Evolutionary conservation across 1,140 invertebrate species (phyloP).

Genomic region (Calephelis nemesis): DNA sequence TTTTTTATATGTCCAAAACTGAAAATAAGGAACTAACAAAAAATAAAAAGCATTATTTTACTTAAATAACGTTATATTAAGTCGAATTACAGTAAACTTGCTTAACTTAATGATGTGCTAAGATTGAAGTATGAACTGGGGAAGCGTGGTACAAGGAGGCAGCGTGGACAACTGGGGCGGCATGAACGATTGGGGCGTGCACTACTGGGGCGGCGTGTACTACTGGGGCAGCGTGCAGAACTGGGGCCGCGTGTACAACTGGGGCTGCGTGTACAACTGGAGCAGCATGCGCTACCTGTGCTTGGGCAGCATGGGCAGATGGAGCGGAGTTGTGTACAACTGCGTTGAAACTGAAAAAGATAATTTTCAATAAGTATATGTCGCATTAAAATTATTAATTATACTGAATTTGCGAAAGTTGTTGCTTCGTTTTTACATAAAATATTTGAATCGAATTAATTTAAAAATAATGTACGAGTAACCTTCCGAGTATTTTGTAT

Average conservation of each 20-base stretch:
- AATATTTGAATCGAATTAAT: no score
- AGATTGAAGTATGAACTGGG: slow-evolving; percentile 37
- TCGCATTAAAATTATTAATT: no score
- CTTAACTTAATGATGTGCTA: slow-evolving; percentile 45
- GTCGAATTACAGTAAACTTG: slow-evolving; percentile 10
- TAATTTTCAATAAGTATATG: slow-evolving; percentile 10
- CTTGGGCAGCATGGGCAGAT: slow-evolving; percentile 42
- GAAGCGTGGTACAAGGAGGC: slow-evolving; percentile 31
- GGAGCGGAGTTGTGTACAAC: slow-evolving; percentile 63
- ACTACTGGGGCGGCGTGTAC: slow-evolving; percentile 39
- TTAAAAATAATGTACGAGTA: no score
- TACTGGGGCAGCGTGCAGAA: slow-evolving; percentile 41
- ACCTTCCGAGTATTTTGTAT: no score
- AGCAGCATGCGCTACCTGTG: slow-evolving; percentile 36
- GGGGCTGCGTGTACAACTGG: slow-evolving; percentile 51
- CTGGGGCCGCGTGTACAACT: slow-evolving; percentile 38
- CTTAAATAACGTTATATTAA: slow-evolving; percentile 22
- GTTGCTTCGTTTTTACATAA: no score
- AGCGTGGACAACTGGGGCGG: slow-evolving; percentile 35
- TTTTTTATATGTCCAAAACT: no score
- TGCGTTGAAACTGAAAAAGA: slow-evolving; percentile 63
- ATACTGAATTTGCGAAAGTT: no score
- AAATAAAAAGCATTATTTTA: neutral
- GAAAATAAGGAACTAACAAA: no score
- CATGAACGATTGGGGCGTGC: slow-evolving; percentile 40